Evolutionary conservation across 2,797 vertebrate species (phyloP).

Genomic region (Fratercula arctica): DNA sequence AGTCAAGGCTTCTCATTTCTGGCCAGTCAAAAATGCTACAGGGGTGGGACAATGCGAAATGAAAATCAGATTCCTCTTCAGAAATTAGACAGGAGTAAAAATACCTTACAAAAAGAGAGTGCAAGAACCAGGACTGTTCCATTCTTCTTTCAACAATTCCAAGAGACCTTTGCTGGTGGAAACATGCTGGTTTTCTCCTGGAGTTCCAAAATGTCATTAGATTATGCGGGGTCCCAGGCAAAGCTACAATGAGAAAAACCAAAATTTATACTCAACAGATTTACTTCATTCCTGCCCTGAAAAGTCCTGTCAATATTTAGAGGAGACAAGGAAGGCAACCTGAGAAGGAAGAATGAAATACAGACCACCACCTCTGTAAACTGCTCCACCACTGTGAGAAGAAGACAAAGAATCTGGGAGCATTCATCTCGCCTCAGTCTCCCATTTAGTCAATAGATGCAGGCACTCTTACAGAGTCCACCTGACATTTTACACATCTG

Average conservation of each 20-base stretch:
- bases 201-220: background rate
- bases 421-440: background rate
- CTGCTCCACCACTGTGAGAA: background rate
- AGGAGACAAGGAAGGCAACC: background rate
- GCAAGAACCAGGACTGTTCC: background rate
- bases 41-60: background rate
- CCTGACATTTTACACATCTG: background rate
- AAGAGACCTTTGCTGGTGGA: background rate
- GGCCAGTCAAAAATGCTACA: background rate
- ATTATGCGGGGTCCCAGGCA: background rate
- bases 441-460: background rate
- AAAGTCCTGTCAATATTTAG: background rate
- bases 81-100: constrained; percentile 11
- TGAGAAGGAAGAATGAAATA: background rate
- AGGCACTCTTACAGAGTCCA: background rate
- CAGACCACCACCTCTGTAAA: background rate
- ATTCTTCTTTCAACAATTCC: constrained; percentile 10
- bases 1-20: background rate
- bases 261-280: background rate
- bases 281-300: background rate
- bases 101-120: constrained; percentile 14
- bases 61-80: background rate
- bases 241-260: background rate
- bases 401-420: background rate
- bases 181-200: background rate